These are phyloP conservation scores for Hypanus sabinus DNA, from an alignment of 2,113 vertebrate species.

Conservation along the genomic window DNA sequence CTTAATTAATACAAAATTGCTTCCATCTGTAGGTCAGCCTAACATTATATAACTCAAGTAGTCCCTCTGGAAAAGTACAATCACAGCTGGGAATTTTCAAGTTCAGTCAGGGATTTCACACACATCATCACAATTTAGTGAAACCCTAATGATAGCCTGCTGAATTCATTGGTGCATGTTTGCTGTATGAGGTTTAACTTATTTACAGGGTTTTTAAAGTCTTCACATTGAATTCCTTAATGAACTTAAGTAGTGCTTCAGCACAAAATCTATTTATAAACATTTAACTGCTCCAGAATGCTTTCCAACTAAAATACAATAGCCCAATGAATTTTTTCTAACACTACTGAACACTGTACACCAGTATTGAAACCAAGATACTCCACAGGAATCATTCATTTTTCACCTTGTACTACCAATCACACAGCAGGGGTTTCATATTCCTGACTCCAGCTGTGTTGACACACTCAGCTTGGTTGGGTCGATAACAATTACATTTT, in stretches of 20 bases:
- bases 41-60: not conserved
- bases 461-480: not conserved
- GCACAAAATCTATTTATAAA: constrained; percentile 3
- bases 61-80: not conserved
- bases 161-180: not conserved
- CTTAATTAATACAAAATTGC: not conserved
- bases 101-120: not conserved
- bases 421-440: not conserved
- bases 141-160: not conserved
- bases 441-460: not conserved
- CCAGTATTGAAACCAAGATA: not conserved
- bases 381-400: not conserved
- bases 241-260: not conserved
- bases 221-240: not conserved
- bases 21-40: constrained; percentile 1
- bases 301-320: not conserved
- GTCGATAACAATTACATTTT: too few relatives aligned
- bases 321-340: not conserved
- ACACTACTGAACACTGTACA: not conserved
- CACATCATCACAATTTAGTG: not conserved
- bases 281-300: not conserved
- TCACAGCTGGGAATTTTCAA: not conserved
- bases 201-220: not conserved
- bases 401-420: not conserved
- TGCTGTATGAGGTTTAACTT: not conserved